Evolutionary conservation across 1,140 invertebrate species (phyloP).

Genomic region (Nixonia krombeini): DNA sequence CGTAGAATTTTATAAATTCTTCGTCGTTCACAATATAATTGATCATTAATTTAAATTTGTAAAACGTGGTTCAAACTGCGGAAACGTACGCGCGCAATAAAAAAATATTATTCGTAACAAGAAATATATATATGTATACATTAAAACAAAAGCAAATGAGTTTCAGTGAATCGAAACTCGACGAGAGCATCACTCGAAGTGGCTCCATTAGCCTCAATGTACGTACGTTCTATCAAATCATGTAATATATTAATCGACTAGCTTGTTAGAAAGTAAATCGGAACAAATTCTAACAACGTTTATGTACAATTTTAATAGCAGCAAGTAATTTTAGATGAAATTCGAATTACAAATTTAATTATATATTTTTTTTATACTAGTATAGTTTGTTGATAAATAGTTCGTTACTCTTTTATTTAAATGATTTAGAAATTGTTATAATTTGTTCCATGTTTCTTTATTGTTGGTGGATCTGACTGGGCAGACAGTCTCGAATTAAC

Average conservation of each 20-base stretch:
- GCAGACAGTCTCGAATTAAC: neutral
- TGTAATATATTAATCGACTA: too few relatives aligned
- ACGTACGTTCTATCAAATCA: neutral
- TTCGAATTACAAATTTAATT: too few relatives aligned
- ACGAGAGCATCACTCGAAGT: neutral
- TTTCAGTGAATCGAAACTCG: neutral
- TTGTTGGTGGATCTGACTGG: neutral
- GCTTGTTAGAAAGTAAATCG: too few relatives aligned
- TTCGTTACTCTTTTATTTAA: neutral
- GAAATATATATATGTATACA: slow-evolving; percentile 12
- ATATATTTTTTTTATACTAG: too few relatives aligned
- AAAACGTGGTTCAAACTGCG: slow-evolving; percentile 9
- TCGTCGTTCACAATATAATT: too few relatives aligned
- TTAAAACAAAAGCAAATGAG: neutral
- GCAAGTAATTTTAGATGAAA: too few relatives aligned
- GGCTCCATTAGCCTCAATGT: neutral
- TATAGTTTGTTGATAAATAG: too few relatives aligned
- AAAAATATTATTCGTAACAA: slow-evolving; percentile 32
- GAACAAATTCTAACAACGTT: too few relatives aligned
- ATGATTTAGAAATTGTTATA: neutral
- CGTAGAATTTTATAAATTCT: too few relatives aligned
- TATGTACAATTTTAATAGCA: too few relatives aligned
- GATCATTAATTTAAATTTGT: too few relatives aligned
- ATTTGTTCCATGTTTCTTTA: neutral
- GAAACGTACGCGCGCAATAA: slow-evolving; percentile 12